These are phyloP conservation scores for Danio choprae DNA, from an alignment of 2,797 vertebrate genomes.

Conservation along the genomic window DNA sequence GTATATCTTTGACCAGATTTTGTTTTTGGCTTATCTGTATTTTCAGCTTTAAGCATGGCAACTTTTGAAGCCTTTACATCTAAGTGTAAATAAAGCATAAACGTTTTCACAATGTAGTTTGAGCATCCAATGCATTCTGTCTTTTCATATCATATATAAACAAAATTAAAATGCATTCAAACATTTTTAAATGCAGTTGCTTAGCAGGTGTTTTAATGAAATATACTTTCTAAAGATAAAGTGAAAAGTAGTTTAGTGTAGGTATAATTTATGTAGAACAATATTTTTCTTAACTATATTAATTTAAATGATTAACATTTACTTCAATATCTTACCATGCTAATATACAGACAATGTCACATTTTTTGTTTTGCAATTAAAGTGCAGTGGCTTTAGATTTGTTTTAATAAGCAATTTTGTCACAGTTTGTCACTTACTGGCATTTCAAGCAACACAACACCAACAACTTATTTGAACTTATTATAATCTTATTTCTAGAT, in stretches of 20 bases:
- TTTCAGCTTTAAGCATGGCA: neutral
- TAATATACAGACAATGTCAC: no score
- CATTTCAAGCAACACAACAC: slow-evolving; percentile 9
- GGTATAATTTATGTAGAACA: no score
- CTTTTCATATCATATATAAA: neutral
- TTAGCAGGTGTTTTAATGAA: neutral
- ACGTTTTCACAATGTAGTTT: neutral
- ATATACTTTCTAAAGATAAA: neutral
- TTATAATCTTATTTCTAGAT: slow-evolving; percentile 57
- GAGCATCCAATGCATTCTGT: neutral
- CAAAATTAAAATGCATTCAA: neutral
- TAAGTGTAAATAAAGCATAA: neutral
- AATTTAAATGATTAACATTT: no score
- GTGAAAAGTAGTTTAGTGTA: no score
- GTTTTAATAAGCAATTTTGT: neutral
- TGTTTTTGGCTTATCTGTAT: neutral
- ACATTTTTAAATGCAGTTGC: neutral
- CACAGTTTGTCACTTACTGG: neutral
- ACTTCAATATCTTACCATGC: no score
- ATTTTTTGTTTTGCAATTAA: no score
- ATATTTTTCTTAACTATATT: no score
- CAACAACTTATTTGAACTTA: neutral
- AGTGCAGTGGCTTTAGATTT: neutral
- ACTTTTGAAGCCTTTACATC: neutral
- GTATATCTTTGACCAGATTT: neutral